Evolutionary conservation across 2,888 invertebrate genomes (phyloP), one percentile per base, ranked within the genome.

Genomic region (Drosophila planitibia): DNA sequence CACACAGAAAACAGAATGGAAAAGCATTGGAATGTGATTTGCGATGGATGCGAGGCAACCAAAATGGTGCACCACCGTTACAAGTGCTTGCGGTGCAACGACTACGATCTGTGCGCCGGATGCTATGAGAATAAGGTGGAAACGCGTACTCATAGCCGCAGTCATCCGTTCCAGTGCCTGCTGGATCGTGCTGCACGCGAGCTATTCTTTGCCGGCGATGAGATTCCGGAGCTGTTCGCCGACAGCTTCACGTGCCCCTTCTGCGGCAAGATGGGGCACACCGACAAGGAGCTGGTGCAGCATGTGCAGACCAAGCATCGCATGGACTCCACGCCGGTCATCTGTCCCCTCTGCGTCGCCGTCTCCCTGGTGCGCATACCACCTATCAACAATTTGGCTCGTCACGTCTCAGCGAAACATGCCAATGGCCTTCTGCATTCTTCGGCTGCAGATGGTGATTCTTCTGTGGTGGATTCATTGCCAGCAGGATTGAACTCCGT

Each of bases 131-230:
- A 41, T 4, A 64, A 80, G 41, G 57, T 70, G 39, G 54, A 47
- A 22, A 54, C 59, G 7, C 70, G 60, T 0, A 25, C 16, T 1
- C 85, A 85, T n/a, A 47, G 32, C 51, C 58, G 4, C 12, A 32
- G 0, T 0, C 85, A 86, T 68, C 83, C 90, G 0, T 69, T 88
- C 10, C 85, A 86, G 55, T 81, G 85, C 16, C 63, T 86, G 7
- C 44, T 88, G 54, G 82, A 82, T 30, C 62, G 67, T 0, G 72
- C 64, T 0, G 74, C 76, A 0, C 62, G 65, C 0, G 72, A 74
- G 51, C 32, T 90, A 2, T 65, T 70, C 61, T 87, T 82, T 37
- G 70, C 16, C 41, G 88, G 80, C 3, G 80, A 73, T 14, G 44
- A 41, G 1, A 63, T 82, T 1, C 75, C 88, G 14, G 54, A 49